Evolutionary conservation across 2,113 vertebrate genomes (phyloP).

Genomic region (Enhydra lutris): DNA sequence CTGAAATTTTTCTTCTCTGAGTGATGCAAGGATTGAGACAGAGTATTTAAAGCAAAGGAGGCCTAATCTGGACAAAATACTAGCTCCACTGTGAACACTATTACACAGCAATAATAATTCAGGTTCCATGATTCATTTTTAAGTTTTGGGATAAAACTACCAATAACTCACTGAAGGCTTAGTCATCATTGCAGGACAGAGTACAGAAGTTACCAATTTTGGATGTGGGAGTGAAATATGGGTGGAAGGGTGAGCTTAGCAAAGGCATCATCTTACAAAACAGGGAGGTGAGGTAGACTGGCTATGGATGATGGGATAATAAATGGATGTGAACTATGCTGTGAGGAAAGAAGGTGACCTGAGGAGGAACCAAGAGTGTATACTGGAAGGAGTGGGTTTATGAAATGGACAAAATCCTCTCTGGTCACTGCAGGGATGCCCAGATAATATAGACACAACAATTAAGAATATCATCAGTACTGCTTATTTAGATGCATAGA

Average conservation of each 20-base stretch:
- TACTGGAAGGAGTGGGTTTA: neutral
- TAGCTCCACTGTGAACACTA: neutral
- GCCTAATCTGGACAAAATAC: neutral
- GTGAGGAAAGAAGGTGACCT: neutral
- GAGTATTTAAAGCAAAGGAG: neutral
- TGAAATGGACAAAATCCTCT: neutral
- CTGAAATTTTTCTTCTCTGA: neutral
- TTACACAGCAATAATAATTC: neutral
- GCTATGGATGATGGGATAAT: neutral
- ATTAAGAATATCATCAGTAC: neutral
- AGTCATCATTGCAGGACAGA: neutral
- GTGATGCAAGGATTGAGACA: neutral
- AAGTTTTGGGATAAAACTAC: neutral
- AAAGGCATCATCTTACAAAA: neutral
- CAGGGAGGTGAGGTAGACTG: neutral
- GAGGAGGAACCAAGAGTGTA: rapidly evolving
- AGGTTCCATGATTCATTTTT: neutral
- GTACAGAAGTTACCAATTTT: neutral
- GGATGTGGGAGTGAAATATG: neutral
- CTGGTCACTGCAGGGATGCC: neutral
- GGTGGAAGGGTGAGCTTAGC: neutral
- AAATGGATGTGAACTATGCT: neutral
- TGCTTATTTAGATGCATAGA: neutral
- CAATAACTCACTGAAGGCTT: neutral
- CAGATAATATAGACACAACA: neutral